Conservation (phyloP, 23 tunicate species). For the Halocynthia roretzi region DNA sequence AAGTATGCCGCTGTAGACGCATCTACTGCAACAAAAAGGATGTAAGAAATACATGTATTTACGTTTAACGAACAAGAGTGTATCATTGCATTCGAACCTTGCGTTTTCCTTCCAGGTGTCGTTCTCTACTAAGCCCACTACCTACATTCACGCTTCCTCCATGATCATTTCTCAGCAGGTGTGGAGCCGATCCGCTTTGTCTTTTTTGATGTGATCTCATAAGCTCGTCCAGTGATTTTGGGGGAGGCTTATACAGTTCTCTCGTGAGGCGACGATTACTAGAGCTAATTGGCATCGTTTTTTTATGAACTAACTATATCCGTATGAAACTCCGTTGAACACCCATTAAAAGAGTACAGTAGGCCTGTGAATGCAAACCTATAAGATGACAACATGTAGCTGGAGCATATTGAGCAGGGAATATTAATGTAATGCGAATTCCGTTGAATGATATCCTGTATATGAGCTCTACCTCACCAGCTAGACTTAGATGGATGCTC, state of each 20-base stretch:
- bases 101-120: conserved; percentile 17
- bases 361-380: no score
- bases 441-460: no score
- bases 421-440: no score
- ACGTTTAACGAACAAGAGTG: not conserved
- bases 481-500: no score
- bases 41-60: no score
- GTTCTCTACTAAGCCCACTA: conserved; percentile 4
- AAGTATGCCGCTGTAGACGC: not conserved
- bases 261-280: conserved; percentile 43
- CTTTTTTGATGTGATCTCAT: conserved; percentile 8
- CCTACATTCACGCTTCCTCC: not conserved
- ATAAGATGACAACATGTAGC: no score
- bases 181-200: conserved; percentile 3
- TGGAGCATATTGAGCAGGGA: no score
- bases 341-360: no score
- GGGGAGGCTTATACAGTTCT: conserved; percentile 74
- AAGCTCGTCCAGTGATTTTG: conserved; percentile 56
- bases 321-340: no score
- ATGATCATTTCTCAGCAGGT: not conserved
- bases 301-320: not conserved
- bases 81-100: conserved; percentile 1
- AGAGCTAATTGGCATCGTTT: conserved; percentile 76
- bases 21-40: no score
- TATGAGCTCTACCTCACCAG: no score